phyloP scores from a whole-genome alignment of 2,113 vertebrate species.

The Strigops habroptila region DNA sequence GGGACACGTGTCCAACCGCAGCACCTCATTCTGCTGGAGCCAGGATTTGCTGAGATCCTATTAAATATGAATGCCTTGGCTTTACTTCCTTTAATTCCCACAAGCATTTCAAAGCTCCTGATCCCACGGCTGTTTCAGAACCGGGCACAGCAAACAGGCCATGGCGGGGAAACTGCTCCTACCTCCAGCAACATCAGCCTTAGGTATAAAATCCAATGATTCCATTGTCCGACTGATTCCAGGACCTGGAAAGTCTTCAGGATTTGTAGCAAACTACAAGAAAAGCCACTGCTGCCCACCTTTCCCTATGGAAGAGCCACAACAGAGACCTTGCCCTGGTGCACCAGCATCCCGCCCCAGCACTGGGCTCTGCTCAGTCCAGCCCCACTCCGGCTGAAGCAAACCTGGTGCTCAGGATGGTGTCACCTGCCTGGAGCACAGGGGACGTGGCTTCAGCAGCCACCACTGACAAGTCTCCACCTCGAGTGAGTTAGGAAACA shows the following conservation, averaged over 20 bases:
- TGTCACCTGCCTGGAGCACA: neutral
- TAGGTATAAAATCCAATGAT: fast-evolving
- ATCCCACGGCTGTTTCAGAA: neutral
- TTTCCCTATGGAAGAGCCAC: fast-evolving
- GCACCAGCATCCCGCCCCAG: neutral
- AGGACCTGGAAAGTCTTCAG: neutral
- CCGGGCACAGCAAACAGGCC: neutral
- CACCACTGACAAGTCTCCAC: neutral
- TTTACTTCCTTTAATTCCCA: constrained; percentile 4
- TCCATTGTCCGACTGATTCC: neutral
- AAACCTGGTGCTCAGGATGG: neutral
- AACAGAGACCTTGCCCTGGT: neutral
- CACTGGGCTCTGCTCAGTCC: neutral
- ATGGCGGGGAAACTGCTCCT: neutral
- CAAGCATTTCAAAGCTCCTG: neutral
- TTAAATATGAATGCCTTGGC: neutral
- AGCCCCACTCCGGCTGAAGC: neutral
- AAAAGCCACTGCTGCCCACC: neutral
- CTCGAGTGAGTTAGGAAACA: neutral
- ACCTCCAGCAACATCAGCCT: neutral
- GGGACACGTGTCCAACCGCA: no score
- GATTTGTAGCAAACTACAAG: neutral
- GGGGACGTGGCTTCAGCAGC: neutral
- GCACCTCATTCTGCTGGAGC: neutral
- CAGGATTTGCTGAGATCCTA: neutral